Base-by-base conservation (phyloP, 2,797 vertebrate genomes). In the Mionectes olivaceus region DNA sequence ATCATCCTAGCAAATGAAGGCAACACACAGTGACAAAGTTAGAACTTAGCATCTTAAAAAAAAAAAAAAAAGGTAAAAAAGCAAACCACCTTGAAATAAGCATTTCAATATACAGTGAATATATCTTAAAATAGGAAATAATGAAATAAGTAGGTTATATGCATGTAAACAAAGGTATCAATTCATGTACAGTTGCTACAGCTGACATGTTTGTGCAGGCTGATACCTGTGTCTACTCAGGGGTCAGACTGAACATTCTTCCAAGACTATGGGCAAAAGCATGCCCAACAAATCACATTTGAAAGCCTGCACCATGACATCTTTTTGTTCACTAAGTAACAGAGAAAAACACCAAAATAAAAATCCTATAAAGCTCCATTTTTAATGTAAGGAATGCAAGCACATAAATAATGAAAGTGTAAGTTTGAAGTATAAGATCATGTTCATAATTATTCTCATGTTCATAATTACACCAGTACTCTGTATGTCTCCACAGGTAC, bases 1-100 rank as follows among this genome's bases (percentile, higher is more conserved):
- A 98, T 98, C 97, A 99, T 97, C 96, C 99, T 99, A 91, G 89
- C 52, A 93, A 94, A 89, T 0, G 16, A 87, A 80, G 37, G 89
- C 50, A 87, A 81, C 41, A 90, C 4, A 68, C 5, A 52, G 25
- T 3, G 19, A 79, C 23, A 71, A 86, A 85, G 79, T 95, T 61
- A 89, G 44, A 75, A 61, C 16, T 37, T 37, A 19, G 21, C 6
- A 9, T 67, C 43, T 68, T 77, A 15, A 77, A 76, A 64, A n/a
- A 33, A 13, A 33, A 13, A 0, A 74, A 75, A 63, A n/a, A 32
- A 11, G 0, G 1, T 5, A 6, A 11, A 24, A 57, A 19, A 11
- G 2, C 28, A 43, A 43, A 13, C 9, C 16, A 15, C 18, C 25
- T 44, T 55, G 28, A 82, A 71, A 18, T 24, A 89, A 52, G 25